These are phyloP conservation scores for Gorilla gorilla DNA, from an alignment of 2,113 vertebrate genomes.

Conservation along the genomic window DNA sequence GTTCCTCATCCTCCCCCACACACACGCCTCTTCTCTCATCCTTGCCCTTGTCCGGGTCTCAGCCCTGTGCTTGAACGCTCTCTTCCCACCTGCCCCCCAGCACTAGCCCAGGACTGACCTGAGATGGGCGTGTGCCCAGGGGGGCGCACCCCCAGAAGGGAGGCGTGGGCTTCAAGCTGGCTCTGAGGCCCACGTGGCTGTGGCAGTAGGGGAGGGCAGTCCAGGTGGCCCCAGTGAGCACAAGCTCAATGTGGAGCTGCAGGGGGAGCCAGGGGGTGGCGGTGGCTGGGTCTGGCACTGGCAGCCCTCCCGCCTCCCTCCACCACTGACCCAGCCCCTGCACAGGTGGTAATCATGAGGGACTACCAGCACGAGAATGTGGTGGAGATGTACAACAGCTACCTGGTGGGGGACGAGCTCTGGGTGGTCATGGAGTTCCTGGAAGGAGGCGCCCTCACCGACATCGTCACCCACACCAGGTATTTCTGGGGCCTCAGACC, in stretches of 20 bases:
- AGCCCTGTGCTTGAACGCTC: not conserved
- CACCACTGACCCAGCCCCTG: fast-evolving
- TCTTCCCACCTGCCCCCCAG: fast-evolving
- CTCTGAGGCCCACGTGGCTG: not conserved
- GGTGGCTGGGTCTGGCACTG: fast-evolving
- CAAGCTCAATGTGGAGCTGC: fast-evolving
- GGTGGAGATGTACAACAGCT: slow-evolving; percentile 99
- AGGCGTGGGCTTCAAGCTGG: not conserved
- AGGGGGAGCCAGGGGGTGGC: not conserved
- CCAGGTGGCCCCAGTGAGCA: not conserved
- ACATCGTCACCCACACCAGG: slow-evolving; percentile 98
- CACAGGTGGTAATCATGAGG: slow-evolving; percentile 96
- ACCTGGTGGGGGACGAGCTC: slow-evolving; percentile 96
- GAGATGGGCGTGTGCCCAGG: not conserved
- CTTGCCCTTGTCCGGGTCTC: not conserved
- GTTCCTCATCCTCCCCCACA: fast-evolving
- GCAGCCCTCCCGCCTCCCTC: fast-evolving
- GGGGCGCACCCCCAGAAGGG: no score
- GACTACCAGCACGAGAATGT: slow-evolving; percentile 98
- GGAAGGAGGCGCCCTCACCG: slow-evolving; percentile 95
- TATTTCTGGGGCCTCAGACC: slow-evolving; percentile 33
- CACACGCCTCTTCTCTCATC: not conserved
- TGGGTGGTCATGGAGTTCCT: slow-evolving; percentile 99
- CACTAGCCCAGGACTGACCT: not conserved
- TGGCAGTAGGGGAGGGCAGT: not conserved